Evolutionary conservation across 2,888 invertebrate species (phyloP), one percentile per base, ranked within the genome.

Genomic region (Harpalus rufipes): DNA sequence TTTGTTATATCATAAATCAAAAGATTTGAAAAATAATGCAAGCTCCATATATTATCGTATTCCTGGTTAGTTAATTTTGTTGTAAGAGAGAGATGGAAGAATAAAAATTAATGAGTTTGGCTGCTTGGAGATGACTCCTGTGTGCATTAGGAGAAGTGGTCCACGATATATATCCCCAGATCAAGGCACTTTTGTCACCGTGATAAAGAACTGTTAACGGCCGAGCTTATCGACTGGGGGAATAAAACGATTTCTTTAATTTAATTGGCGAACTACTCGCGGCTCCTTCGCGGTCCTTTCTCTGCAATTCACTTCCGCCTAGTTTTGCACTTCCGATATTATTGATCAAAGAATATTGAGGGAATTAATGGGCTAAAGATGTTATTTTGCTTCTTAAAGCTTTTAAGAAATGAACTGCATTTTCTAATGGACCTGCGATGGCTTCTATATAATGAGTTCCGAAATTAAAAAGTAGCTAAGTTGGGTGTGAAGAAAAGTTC

Each of bases 231-330:
- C 84, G 83, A 83, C 76, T 76, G 18, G 59, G 41, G 76, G 78
- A 84, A 84, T 84, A 78, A 78, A 84, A 76, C 84, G 84, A 84
- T 84, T 84, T 78, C 84, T 84, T 84, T 84, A 84, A 84, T 84
- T 84, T 84, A 84, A 84, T 84, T 84, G 84, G 51, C 44, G 63
- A 78, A 68, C 68, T 68, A 68, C 10, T 68, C 68, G 68, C 68
- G 68, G 68, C 44, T 51, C 44, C 44, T 51, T 51, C 44, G 44
- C 32, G 68, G 68, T 14, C n/a, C 32, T 25, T 14, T 25, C 5
- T 18, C 25, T 5, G 14, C 61, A 18, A 10, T 10, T n/a, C 61
- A 18, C 63, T 63, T 39, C 68, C 68, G 39, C 68, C 68, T 39
- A 39, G 68, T 39, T 39, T 39, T 25, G 68, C 68, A 68, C 68